phyloP scores from a whole-genome alignment of 2,797 vertebrate species.

The Leptodon cayanensis region DNA sequence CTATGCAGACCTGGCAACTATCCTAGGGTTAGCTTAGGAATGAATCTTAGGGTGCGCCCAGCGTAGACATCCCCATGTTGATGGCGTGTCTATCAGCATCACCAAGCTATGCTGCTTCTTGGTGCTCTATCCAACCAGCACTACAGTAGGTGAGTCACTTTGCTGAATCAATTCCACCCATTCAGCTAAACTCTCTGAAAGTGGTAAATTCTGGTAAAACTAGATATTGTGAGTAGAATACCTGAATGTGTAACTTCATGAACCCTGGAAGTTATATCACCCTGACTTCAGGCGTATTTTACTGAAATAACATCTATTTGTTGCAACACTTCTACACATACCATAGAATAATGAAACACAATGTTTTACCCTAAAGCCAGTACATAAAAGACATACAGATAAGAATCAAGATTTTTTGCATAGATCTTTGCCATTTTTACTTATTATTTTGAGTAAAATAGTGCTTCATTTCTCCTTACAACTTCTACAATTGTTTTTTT shows the following conservation, averaged over 20 bases:
- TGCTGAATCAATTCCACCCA: neutral
- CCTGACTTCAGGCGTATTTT: neutral
- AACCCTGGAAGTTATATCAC: neutral
- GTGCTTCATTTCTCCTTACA: neutral
- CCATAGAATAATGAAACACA: neutral
- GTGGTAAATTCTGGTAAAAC: neutral
- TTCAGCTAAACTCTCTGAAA: neutral
- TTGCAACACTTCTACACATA: neutral
- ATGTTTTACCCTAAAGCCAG: neutral
- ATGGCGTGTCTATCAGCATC: rapidly evolving
- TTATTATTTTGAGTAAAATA: neutral
- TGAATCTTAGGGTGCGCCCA: neutral
- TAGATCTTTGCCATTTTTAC: neutral
- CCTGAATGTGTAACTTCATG: neutral
- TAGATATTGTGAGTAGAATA: neutral
- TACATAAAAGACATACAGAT: neutral
- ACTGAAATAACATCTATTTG: neutral
- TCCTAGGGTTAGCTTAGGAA: neutral
- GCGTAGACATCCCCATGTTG: neutral
- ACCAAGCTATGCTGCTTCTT: neutral
- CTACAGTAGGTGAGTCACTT: neutral
- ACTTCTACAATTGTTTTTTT: neutral
- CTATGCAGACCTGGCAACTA: neutral
- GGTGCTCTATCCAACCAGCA: neutral
- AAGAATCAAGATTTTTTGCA: neutral